Evolutionary conservation across 1,140 invertebrate genomes (phyloP).

Genomic region (Chironomus striatipennis): DNA sequence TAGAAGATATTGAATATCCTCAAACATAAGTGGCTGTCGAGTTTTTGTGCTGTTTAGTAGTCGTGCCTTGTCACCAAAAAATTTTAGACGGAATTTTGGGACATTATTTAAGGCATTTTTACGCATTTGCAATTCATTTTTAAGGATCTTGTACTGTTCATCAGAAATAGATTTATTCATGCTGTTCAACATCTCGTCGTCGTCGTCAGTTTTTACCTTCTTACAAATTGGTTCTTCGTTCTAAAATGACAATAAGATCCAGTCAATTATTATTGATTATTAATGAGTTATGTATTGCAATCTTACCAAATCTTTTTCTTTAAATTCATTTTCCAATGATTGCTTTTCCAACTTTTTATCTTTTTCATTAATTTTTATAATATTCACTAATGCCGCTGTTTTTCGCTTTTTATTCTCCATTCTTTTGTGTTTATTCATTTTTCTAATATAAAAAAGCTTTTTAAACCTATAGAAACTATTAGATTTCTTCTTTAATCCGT

Average conservation of each 20-base stretch:
- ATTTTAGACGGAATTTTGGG: conserved; percentile 50
- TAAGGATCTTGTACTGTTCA: conserved; percentile 46
- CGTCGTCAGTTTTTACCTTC: conserved; percentile 27
- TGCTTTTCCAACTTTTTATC: conserved; percentile 33
- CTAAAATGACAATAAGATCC: conserved; percentile 22
- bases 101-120: conserved; percentile 45
- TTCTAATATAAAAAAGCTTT: background rate
- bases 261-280: background rate
- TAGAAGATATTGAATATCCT: conserved; percentile 74
- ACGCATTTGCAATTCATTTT: conserved; percentile 45
- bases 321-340: background rate
- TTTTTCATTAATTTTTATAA: conserved; percentile 51
- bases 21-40: conserved; percentile 66
- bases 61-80: conserved; percentile 51
- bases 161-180: conserved; percentile 37
- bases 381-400: conserved; percentile 49
- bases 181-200: conserved; percentile 18
- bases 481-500: too few species aligned
- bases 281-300: conserved; percentile 24
- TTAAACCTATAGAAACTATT: too few species aligned
- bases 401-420: conserved; percentile 55
- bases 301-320: background rate
- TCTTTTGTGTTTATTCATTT: conserved; percentile 42
- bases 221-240: conserved; percentile 18
- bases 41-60: conserved; percentile 44